Percentiles rank a stretch among this genome's conserved stretches.
Conservation (phyloP, 2,797 vertebrate species). For the Lepilemur septentrionalis region DNA sequence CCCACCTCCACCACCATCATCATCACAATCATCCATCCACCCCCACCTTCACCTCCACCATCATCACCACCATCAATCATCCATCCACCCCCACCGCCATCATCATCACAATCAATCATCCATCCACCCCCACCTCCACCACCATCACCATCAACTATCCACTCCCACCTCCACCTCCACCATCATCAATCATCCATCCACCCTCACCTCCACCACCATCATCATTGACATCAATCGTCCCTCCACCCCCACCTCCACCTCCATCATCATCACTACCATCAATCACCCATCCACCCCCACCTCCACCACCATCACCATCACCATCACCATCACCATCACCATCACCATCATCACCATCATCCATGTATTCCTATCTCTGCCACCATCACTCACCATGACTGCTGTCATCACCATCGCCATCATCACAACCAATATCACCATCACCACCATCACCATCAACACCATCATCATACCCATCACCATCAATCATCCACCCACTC, state of each 20-base stretch:
- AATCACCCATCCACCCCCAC: too few species aligned
- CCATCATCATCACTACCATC: accelerated
- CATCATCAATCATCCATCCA: neutral
- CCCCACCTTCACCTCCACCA: accelerated
- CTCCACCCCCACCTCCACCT: too few species aligned
- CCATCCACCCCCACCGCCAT: too few species aligned
- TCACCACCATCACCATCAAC: too few species aligned
- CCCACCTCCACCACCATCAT: accelerated
- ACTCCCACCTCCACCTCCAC: accelerated
- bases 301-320: too few species aligned
- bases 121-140: neutral
- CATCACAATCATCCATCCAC: neutral
- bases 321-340: too few species aligned
- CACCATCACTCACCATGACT: accelerated
- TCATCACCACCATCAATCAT: accelerated
- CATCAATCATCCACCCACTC: accelerated
- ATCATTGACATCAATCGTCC: accelerated
- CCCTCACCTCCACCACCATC: accelerated
- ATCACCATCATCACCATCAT: neutral
- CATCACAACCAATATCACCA: accelerated
- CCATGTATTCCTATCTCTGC: neutral
- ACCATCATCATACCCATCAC: accelerated
- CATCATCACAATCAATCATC: neutral
- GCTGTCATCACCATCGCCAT: accelerated
- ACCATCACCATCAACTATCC: accelerated